Evolutionary conservation across 1,140 invertebrate species (phyloP), one percentile per base, ranked within the genome.

Genomic region (Hycleus phaleratus): DNA sequence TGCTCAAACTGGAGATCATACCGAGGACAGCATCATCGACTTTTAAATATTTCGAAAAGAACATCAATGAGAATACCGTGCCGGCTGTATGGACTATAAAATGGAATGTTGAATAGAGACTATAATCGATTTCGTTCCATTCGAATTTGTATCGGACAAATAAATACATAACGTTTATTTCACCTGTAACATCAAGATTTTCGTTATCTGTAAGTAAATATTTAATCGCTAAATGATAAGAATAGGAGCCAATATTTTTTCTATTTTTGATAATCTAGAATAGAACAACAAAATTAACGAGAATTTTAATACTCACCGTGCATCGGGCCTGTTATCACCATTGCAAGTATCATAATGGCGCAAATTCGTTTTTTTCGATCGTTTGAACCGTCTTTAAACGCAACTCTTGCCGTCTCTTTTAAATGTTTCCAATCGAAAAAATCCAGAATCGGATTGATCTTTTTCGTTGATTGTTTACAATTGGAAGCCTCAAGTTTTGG

Each of bases 21-120:
- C 88, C 88, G 3, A 90, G 82, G 2, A 88, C 74, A 0, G 87
- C 83, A 69, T 91, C 88, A 61, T 89, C 86, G 48, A 88, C 81
- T 69, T 88, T 84, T 48, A 89, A 71, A 48, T 85, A 74, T 68
- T 90, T 86, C 60, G 86, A 87, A 64, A 90, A 86, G 2, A 90
- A 77, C 11, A 85, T 82, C 18, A 90, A 82, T 2, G 85, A 85
- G 63, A 90, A 82, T 56, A 86, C 71, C 4, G 86, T 87, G 43
- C 86, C 85, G 86, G 74, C 55, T 77, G 77, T 18, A 24, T 50
- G 56, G 26, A 46, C 10, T 3, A 69, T 42, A 53, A 70, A 67
- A 44, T 66, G 64, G 49, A 68, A 67, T 5, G 69, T 72, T 8
- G 61, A 60, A 59, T 63, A 73, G n/a, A 73, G 18, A 48, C 70